Conservation (phyloP, 2,113 vertebrate genomes). For the Nyctibius bracteatus region DNA sequence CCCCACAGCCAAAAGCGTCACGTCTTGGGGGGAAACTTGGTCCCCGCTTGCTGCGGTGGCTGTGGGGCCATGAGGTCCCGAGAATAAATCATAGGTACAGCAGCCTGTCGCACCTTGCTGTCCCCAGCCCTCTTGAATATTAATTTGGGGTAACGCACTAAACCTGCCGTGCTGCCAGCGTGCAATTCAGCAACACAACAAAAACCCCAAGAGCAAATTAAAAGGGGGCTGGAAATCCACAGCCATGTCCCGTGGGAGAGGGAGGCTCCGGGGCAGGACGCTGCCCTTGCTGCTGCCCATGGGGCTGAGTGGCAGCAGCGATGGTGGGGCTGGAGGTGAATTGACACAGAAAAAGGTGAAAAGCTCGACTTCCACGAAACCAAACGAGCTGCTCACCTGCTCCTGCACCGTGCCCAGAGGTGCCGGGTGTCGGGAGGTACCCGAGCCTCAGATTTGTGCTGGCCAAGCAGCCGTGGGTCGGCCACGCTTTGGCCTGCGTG, state of each 20-base stretch:
- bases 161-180: background rate
- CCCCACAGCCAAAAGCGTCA: background rate
- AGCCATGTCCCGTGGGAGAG: background rate
- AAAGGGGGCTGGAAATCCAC: background rate
- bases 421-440: background rate
- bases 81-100: background rate
- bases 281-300: background rate
- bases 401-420: background rate
- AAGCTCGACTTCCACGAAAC: background rate
- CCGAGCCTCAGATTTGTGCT: background rate
- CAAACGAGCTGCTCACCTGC: background rate
- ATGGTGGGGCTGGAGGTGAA: background rate
- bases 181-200: background rate
- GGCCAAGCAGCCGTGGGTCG: background rate
- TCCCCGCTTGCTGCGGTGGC: background rate
- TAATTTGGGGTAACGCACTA: background rate
- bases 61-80: background rate
- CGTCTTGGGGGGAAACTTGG: accelerated
- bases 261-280: accelerated
- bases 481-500: background rate
- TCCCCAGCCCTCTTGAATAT: background rate
- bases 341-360: background rate
- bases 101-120: background rate
- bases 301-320: background rate
- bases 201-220: background rate